Evolutionary conservation across 1,140 invertebrate species (phyloP), one percentile per base, ranked within the genome.

Genomic region (Armadillidium nasatum): DNA sequence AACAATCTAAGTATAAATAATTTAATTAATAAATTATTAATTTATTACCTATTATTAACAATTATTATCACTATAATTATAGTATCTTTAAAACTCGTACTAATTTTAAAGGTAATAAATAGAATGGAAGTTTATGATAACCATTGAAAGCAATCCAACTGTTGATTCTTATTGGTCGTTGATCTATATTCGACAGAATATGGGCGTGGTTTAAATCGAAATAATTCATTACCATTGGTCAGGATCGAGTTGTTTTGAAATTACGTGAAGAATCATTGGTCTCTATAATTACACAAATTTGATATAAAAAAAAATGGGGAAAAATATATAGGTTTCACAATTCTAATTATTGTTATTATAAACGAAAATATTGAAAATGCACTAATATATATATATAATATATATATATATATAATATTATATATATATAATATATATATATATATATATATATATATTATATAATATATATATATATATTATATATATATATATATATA

Each of bases 211-310:
- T 60, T 15, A 13, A 60, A 15, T 60, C 50, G 19, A 19, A 19
- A 60, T 60, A 3, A 60, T 15, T 15, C 11, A 13, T 60, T 60
- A 15, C 19, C 7, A 60, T 60, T 60, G 50, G 50, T 19, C 19
- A 13, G 3, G 19, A 3, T 60, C 1, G 11, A 60, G 50, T 60
- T 15, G 50, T 60, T 60, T 60, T 19, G 11, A 19, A 15, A 60
- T 60, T 60, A 60, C 50, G 50, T 60, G 50, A 13, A 19, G 50
- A 60, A 60, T 60, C 50, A 60, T 60, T 60, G 50, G 50, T 60
- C 50, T 15, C 50, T 60, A 60, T 60, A 60, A 60, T 60, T 60
- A 60, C 50, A 60, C 50, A 60, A 60, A 60, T 60, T 60, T 15
- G 19, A 60, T 15, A 60, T 15, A 7, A 60, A 60, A 60, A 60